Conservation (phyloP, 1,140 invertebrate genomes). For the Drosophila ohnishii region DNA sequence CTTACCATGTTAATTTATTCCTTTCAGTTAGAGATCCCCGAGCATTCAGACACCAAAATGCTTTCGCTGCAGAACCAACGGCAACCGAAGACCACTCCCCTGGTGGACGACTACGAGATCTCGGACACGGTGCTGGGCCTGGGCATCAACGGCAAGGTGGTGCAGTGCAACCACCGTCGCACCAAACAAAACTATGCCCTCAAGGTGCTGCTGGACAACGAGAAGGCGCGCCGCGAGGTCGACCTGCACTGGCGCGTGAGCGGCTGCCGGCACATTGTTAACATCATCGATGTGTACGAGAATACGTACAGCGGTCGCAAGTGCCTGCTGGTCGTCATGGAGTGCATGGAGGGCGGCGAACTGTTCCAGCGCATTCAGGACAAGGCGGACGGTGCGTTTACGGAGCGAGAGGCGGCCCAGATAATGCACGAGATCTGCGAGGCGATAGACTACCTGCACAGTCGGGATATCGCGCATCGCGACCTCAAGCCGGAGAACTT, state of each 20-base stretch:
- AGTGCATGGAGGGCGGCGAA: slow-evolving; percentile 99
- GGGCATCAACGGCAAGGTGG: slow-evolving; percentile 98
- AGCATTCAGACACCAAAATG: slow-evolving; percentile 46
- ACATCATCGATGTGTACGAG: slow-evolving; percentile 97
- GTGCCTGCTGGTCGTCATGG: slow-evolving; percentile 98
- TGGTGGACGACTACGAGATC: slow-evolving; percentile 96
- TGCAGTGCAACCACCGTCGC: slow-evolving; percentile 88
- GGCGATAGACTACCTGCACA: slow-evolving; percentile 97
- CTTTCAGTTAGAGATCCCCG: slow-evolving; percentile 14
- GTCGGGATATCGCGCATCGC: slow-evolving; percentile 97
- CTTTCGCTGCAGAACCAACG: slow-evolving; percentile 74
- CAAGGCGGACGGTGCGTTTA: slow-evolving; percentile 95
- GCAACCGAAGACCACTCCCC: slow-evolving; percentile 89
- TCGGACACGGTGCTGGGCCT: slow-evolving; percentile 97
- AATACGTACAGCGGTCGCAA: slow-evolving; percentile 95
- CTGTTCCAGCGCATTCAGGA: slow-evolving; percentile 98
- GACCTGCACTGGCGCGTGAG: slow-evolving; percentile 97
- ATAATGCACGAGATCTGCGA: slow-evolving; percentile 98
- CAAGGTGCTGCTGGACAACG: slow-evolving; percentile 95
- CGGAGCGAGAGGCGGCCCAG: slow-evolving; percentile 90
- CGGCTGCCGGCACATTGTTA: slow-evolving; percentile 95
- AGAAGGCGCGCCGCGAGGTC: slow-evolving; percentile 96
- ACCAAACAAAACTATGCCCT: slow-evolving; percentile 92
- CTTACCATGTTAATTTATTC: no score
- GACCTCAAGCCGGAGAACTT: slow-evolving; percentile 98